A percentile compares a stretch with the other conserved stretches of the same genome.
Conservation (phyloP, 2,888 invertebrate species). For the Tyria jacobaeae region DNA sequence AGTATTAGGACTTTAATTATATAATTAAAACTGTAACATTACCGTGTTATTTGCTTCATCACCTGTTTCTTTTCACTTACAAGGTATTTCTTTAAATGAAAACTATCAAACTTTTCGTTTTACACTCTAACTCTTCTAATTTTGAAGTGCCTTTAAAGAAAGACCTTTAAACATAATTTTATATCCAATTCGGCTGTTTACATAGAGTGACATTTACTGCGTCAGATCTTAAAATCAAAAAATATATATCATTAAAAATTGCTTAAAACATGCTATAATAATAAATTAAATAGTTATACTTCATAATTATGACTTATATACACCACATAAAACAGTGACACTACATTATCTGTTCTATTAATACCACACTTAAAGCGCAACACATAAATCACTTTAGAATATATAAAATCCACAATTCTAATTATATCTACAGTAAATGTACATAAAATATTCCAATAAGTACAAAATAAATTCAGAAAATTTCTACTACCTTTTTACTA, state of each 20-base stretch:
- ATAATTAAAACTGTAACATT: no score
- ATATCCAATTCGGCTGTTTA: not conserved
- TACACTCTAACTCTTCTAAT: no score
- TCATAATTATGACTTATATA: constrained; percentile 9
- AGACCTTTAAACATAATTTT: not conserved
- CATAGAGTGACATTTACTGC: not conserved
- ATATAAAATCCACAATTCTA: constrained; percentile 13
- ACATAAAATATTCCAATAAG: constrained; percentile 23
- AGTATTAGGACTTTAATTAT: no score
- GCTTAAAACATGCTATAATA: not conserved
- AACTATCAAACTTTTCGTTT: no score
- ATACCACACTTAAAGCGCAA: not conserved
- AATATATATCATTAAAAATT: not conserved
- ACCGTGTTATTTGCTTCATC: no score
- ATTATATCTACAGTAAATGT: constrained; percentile 34
- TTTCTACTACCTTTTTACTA: constrained; percentile 23
- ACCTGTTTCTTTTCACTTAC: no score
- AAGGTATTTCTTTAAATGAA: no score
- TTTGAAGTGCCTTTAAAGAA: no score
- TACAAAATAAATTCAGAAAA: constrained; percentile 43
- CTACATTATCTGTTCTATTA: not conserved
- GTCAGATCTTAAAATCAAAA: not conserved
- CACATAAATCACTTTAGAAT: not conserved
- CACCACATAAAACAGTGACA: constrained; percentile 8
- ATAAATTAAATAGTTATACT: not conserved